Percentiles rank a stretch among this genome's conserved stretches.
phyloP scores from a whole-genome alignment of 2,797 vertebrate species.

The Agapornis canus region DNA sequence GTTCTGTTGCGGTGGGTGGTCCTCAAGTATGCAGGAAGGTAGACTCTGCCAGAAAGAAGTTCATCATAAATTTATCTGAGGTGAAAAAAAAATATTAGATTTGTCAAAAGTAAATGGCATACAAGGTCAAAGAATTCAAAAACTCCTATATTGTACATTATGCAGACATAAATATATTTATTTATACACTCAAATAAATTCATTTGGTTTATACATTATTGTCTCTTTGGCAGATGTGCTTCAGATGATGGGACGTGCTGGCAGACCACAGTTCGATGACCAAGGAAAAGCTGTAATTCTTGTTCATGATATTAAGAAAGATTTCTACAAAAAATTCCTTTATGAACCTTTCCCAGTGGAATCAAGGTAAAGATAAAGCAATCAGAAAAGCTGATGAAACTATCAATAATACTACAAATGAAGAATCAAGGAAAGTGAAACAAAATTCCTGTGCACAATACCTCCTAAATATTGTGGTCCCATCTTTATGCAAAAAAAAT shows the following conservation, averaged over 20 bases:
- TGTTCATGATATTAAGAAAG: constrained; percentile 98
- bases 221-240: constrained; percentile 87
- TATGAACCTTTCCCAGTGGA: constrained; percentile 98
- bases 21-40: background rate
- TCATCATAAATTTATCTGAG: background rate
- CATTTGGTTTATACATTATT: background rate
- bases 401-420: background rate
- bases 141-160: background rate
- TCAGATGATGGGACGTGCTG: constrained; percentile 99
- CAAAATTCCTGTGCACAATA: background rate
- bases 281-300: constrained; percentile 99
- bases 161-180: background rate
- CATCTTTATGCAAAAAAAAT: background rate
- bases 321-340: constrained; percentile 99
- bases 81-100: background rate
- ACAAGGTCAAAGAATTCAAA: background rate
- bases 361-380: constrained; percentile 85
- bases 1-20: background rate
- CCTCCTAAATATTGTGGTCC: background rate
- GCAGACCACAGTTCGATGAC: constrained; percentile 96
- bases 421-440: background rate
- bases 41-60: background rate
- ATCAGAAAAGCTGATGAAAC: background rate
- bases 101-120: background rate
- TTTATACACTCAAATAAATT: background rate